Base-by-base conservation (phyloP, 2,797 vertebrate species). In the Cirrhinus molitorella region DNA sequence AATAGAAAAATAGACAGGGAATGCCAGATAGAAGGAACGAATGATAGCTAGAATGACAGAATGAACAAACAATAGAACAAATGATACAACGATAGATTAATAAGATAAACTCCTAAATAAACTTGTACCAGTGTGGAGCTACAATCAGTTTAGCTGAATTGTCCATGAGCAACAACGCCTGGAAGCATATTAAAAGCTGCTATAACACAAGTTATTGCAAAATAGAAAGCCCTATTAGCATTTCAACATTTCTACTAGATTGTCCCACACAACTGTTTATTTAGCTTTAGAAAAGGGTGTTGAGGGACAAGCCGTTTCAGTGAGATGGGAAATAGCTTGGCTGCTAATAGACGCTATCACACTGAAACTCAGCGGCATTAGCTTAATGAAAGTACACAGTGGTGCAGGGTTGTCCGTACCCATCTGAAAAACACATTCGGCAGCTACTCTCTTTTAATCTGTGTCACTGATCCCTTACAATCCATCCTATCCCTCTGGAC, bases 361-460 rank as follows among this genome's bases (percentile, higher is more conserved):
- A n/a, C 31, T 78, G 65, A 83, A 40, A 72, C 65, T 73, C 71
- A 31, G 43, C 16, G 66, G 66, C 83, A 78, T 80, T 77, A 83
- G 45, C 59, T 80, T 68, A 86, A 83, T 88, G 80, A 85, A 80
- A 53, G 68, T 79, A 59, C 81, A 74, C 57, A 85, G 65, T 72
- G 57, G 78, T 85, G 45, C 47, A 59, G 55, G 53, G 57, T 85
- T 78, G 73, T 79, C 63, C 25, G 37, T 76, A 68, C 57, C 16
- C 79, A 47, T 59, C 79, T 84, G 81, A 71, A 75, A 77, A 82
- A 77, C 80, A 61, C 47, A 66, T 84, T 80, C 66, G 5, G 34
- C 28, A 5, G 25, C 79, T 83, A 80, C 75, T 87, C 84, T 85
- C 80, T 82, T 83, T 86, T 83, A 87, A 89, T 89, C 84, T 85